A percentile compares a stretch with the other conserved stretches of the same genome.
These are phyloP conservation scores for Tanaodytes sp. DNA, from an alignment of 2,888 invertebrate genomes.

Conservation along the genomic window DNA sequence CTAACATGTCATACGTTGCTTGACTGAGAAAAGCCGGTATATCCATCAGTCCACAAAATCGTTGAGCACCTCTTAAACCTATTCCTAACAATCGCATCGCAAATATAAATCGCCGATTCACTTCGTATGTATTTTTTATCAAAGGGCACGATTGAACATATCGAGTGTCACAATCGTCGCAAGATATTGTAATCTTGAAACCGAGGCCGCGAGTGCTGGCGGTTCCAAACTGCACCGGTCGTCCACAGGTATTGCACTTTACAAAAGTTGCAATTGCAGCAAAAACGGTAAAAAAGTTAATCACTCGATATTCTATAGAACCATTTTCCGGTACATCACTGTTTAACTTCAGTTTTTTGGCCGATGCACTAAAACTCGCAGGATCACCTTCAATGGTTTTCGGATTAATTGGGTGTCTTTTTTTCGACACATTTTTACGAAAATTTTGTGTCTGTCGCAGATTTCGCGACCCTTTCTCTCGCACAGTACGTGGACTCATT, in stretches of 20 bases:
- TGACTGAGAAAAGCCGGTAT: conserved; percentile 15
- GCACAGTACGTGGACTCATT: too few species aligned
- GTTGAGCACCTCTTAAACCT: conserved; percentile 19
- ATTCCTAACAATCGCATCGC: conserved; percentile 40
- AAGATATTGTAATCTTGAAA: conserved; percentile 26
- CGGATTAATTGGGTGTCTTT: conserved; percentile 2
- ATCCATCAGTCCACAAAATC: conserved; percentile 33
- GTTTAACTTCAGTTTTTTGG: conserved; percentile 25
- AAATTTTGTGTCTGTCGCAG: conserved; percentile 6
- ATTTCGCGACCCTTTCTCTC: too few species aligned
- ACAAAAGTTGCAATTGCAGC: conserved; percentile 46
- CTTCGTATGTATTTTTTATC: too few species aligned
- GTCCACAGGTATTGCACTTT: conserved; percentile 36
- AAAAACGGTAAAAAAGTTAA: conserved; percentile 53
- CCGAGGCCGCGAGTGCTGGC: conserved; percentile 18
- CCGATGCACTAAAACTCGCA: conserved; percentile 9
- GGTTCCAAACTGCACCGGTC: conserved; percentile 6
- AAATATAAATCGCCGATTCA: too few species aligned
- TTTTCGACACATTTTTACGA: conserved; percentile 1
- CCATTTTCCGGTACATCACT: conserved; percentile 50
- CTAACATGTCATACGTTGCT: conserved; percentile 9
- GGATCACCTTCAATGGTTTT: conserved; percentile 6
- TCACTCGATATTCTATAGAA: conserved; percentile 52
- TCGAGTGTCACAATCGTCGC: conserved; percentile 8
- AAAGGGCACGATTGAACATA: too few species aligned